Evolutionary conservation across 2,888 invertebrate species (phyloP).

Genomic region (Heliconius hortense): DNA sequence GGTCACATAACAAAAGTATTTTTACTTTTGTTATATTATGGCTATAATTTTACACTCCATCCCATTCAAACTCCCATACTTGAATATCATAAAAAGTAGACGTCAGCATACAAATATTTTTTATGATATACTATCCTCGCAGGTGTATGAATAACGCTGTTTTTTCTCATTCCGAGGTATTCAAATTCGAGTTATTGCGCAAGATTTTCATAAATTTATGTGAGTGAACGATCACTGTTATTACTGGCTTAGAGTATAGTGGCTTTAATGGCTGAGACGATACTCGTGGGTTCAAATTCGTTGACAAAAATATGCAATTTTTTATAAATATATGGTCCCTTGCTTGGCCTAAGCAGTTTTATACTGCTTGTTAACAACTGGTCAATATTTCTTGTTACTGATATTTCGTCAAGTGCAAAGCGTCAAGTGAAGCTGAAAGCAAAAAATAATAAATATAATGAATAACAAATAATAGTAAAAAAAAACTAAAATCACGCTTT

Average conservation of each 20-base stretch:
- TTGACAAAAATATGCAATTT: no score
- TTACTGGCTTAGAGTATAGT: background rate
- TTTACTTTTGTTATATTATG: background rate
- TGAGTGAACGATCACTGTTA: background rate
- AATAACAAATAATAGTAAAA: no score
- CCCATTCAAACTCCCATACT: background rate
- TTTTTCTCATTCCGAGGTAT: background rate
- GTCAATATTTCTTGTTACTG: no score
- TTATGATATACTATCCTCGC: constrained; percentile 13
- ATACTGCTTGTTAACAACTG: no score
- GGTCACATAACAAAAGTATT: background rate
- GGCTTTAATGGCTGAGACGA: background rate
- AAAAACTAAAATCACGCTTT: no score
- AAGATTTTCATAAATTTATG: constrained; percentile 4
- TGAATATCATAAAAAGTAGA: constrained; percentile 3
- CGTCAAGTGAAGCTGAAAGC: no score
- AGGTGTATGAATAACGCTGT: constrained; percentile 12
- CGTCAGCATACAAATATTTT: constrained; percentile 21
- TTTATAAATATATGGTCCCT: no score
- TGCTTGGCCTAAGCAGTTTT: no score
- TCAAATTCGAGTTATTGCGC: constrained; percentile 18
- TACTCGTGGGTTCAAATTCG: background rate
- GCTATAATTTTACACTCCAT: background rate
- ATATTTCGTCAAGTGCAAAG: no score
- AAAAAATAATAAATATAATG: no score